These are phyloP conservation scores for Crossaster papposus DNA, from an alignment of 53 echinoderm and acorn worm genomes.

Conservation along the genomic window DNA sequence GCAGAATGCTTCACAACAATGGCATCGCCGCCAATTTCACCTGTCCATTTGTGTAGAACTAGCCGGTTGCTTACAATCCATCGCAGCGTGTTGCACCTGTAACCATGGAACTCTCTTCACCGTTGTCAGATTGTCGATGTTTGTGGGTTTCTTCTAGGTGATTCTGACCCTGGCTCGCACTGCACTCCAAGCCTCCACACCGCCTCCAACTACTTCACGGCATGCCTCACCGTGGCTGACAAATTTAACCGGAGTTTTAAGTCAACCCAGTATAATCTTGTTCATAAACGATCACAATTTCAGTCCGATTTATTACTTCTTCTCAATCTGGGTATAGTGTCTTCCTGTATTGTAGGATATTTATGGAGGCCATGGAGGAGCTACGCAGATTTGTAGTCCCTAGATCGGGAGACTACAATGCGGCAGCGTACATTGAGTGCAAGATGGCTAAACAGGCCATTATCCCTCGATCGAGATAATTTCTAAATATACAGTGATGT, in stretches of 20 bases:
- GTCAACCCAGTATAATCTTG: background rate
- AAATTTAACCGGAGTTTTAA: background rate
- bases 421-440: too few species aligned
- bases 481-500: too few species aligned
- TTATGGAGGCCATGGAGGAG: too few species aligned
- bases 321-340: background rate
- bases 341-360: background rate
- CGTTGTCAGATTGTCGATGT: background rate
- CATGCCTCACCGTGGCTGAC: background rate
- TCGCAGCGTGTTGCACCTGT: background rate
- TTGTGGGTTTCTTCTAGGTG: background rate
- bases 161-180: constrained; percentile 11
- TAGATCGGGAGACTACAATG: background rate
- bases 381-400: too few species aligned
- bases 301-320: background rate
- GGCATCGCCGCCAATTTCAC: too few species aligned
- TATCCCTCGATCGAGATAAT: too few species aligned
- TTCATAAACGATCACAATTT: background rate
- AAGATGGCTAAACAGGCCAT: too few species aligned
- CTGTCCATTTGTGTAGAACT: background rate
- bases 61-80: background rate
- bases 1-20: too few species aligned
- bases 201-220: constrained; percentile 21
- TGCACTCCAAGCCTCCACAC: background rate
- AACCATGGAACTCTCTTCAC: background rate